Conservation (phyloP, 2,797 vertebrate genomes). For the Brotula barbata region DNA sequence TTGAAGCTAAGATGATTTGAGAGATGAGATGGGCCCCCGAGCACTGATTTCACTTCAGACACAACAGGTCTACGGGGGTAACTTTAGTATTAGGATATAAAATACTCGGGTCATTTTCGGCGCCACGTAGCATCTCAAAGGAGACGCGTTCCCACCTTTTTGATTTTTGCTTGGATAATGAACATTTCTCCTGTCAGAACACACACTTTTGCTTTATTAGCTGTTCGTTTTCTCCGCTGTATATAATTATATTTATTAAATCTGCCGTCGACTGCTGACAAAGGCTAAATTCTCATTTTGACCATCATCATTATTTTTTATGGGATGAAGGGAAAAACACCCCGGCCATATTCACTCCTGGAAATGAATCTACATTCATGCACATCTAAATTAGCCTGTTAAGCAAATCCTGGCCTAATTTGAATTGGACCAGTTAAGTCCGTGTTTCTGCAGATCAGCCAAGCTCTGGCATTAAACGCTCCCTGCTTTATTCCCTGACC, state of each 20-base stretch:
- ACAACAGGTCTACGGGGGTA: slow-evolving; percentile 16
- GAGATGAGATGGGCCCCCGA: slow-evolving; percentile 27
- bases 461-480: slow-evolving; percentile 93
- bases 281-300: slow-evolving; percentile 74
- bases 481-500: slow-evolving; percentile 97
- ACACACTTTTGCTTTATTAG: slow-evolving; percentile 9
- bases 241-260: slow-evolving; percentile 54
- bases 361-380: slow-evolving; percentile 94
- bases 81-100: slow-evolving; percentile 29
- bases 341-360: slow-evolving; percentile 75
- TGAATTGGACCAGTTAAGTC: slow-evolving; percentile 95
- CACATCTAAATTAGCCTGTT: slow-evolving; percentile 97
- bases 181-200: slow-evolving; percentile 19
- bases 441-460: slow-evolving; percentile 94
- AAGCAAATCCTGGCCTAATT: slow-evolving; percentile 96
- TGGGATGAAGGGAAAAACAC: slow-evolving; percentile 37
- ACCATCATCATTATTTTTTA: slow-evolving; percentile 72
- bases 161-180: slow-evolving; percentile 12
- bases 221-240: slow-evolving; percentile 40
- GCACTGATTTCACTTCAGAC: slow-evolving; percentile 41
- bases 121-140: slow-evolving; percentile 21
- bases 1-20: slow-evolving; percentile 46
- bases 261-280: slow-evolving; percentile 71
- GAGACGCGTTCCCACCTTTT: slow-evolving; percentile 2
- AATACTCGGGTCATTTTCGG: slow-evolving; percentile 35